phyloP scores from a whole-genome alignment of 2,888 invertebrate genomes.

The Apamea anceps region DNA sequence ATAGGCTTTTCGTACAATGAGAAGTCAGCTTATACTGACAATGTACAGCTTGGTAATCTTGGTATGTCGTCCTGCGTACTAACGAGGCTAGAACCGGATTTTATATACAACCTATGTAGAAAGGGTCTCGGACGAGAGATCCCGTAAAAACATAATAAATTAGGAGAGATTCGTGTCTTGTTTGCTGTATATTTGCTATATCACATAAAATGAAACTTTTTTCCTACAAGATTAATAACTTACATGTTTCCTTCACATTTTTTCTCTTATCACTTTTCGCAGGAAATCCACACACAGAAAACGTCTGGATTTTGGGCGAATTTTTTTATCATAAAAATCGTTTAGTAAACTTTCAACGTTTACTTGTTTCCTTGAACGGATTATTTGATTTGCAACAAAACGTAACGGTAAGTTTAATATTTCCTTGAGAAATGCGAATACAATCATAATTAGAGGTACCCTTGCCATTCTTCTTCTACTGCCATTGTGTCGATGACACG shows the following conservation, averaged over 20 bases:
- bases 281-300: background rate
- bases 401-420: slow-evolving; percentile 45
- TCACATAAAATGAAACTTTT: background rate
- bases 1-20: background rate
- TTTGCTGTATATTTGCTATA: background rate
- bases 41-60: background rate
- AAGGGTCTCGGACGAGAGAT: slow-evolving; percentile 25
- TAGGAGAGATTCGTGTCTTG: slow-evolving; percentile 22
- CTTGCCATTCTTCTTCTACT: background rate
- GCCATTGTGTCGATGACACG: background rate
- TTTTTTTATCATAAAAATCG: background rate
- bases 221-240: slow-evolving; percentile 16
- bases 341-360: slow-evolving; percentile 37
- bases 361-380: slow-evolving; percentile 23
- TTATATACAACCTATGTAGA: slow-evolving; percentile 28
- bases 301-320: background rate
- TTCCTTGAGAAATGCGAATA: slow-evolving; percentile 43
- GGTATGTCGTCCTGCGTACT: slow-evolving; percentile 6
- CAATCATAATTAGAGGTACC: slow-evolving; percentile 27
- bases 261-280: background rate
- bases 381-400: slow-evolving; percentile 59
- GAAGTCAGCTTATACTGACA: background rate
- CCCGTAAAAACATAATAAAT: slow-evolving; percentile 44
- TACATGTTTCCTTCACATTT: background rate
- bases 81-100: slow-evolving; percentile 37